Evolutionary conservation across 2,888 invertebrate species (phyloP), one percentile per base, ranked within the genome.

Genomic region (Leuctra nigra): DNA sequence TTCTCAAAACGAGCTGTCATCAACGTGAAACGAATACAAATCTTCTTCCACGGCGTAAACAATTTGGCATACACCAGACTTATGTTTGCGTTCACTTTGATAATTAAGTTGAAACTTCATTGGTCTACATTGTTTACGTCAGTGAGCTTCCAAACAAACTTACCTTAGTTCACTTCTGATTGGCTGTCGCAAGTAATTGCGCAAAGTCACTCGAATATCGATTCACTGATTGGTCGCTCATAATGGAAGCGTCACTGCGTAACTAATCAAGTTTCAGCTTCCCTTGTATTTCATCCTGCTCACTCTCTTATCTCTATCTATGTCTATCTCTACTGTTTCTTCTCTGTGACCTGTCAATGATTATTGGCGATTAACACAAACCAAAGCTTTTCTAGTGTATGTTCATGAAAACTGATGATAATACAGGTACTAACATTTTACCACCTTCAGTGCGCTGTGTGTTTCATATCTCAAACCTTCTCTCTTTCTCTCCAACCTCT

Each of bases 201-300:
- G 11, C 11, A 11, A 29, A 29, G 29, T 29, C 11, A 7, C 11
- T 29, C 29, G n/a, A n/a, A n/a, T n/a, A 29, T 29, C 29, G 11
- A 29, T 29, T 29, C 29, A 7, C 11, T 29, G 29, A 41, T 41
- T 41, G 41, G 20, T 41, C 18, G 20, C 14, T 16, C n/a, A 16
- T 4, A 20, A 41, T 3, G 20, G 20, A 16, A 16, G 20, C 41
- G 16, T 41, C 41, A 16, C 16, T 16, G 18, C 41, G 41, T 41
- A 50, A 50, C 50, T 22, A 50, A 50, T 50, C 33, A 50, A 50
- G 50, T 50, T 50, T 50, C 50, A 50, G 33, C 68, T 68, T 69
- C 68, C 39, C 46, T 22, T 39, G 41, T 57, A 41, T 61, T 38
- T 60, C 59, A 33, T 50, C 20, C 38, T 54, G 59, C 54, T 47